Evolutionary conservation across 2,797 vertebrate genomes (phyloP), one percentile per base, ranked within the genome.

Genomic region (Myotis findleyi): DNA sequence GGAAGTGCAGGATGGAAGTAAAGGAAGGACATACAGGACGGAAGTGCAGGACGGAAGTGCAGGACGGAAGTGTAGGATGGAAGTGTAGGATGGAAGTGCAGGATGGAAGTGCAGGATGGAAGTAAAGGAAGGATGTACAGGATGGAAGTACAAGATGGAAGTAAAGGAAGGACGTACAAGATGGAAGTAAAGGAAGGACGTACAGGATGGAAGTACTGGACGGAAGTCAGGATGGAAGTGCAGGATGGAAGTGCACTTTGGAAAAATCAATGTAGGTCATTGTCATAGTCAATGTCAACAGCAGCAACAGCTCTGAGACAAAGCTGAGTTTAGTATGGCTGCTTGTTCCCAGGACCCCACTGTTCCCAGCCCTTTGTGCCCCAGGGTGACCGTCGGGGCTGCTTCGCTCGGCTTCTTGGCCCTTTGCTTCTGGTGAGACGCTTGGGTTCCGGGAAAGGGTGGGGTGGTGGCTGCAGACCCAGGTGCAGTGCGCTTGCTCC

Each of bases 301-400:
- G 80, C 69, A 77, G 14, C 11, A 44, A 68, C 62, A 82, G 69
- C 53, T 17, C n/a, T 23, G 30, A 49, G n/a, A 72, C 17, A 16
- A 59, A 76, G 33, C 14, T 17, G 18, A 11, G 10, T 27, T 59
- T 12, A 10, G 38, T 7, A 30, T 12, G n/a, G 16, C 36, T 51
- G 47, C 0, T 17, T 64, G 25, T 53, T 89, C 30, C 41, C 10
- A 7, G 0, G 44, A 38, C 5, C 21, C 27, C 3, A 12, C 21
- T 8, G 1, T 2, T 3, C 4, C 41, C 38, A 17, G 2, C 1
- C 30, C 47, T 17, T 5, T 14, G 47, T 25, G 47, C 1, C 53
- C 68, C 23, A 27, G 69, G 73, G 21, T n/a, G 44, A 20, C 13
- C 13, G 16, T 41, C n/a, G 0, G 18, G 21, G 18, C 30, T 55